phyloP scores from a whole-genome alignment of 2,888 invertebrate species.

The Eristalinus sepulchralis region DNA sequence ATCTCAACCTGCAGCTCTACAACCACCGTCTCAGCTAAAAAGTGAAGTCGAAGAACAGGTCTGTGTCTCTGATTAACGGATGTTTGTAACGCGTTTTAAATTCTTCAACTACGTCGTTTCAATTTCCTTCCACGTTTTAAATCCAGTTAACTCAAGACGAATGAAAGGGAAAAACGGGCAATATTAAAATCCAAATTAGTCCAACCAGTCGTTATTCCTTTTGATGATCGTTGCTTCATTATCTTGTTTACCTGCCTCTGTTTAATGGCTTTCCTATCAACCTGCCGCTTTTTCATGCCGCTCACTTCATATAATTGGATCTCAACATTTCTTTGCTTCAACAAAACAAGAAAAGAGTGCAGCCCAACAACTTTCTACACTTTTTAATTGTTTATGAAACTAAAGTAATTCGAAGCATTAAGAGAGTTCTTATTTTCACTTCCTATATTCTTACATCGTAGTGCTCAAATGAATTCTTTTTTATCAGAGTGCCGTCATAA shows the following conservation, averaged over 20 bases:
- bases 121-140: not conserved
- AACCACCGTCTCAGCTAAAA: not conserved
- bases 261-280: not conserved
- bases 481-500: too few relatives aligned
- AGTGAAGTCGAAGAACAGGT: not conserved
- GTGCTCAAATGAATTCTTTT: too few relatives aligned
- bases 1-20: too few relatives aligned
- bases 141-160: not conserved
- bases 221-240: not conserved
- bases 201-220: not conserved
- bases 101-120: not conserved
- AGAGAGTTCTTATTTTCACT: not conserved
- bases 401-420: not conserved
- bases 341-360: not conserved
- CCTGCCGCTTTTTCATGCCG: not conserved
- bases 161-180: not conserved
- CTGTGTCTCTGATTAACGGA: not conserved
- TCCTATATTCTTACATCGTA: not conserved
- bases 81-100: not conserved
- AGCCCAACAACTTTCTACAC: not conserved
- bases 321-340: not conserved
- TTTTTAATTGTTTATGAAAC: not conserved
- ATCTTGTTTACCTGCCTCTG: not conserved
- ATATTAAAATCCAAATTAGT: not conserved
- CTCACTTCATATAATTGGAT: not conserved